Evolutionary conservation across 1,140 invertebrate genomes (phyloP).

Genomic region (Bombus waltoni): DNA sequence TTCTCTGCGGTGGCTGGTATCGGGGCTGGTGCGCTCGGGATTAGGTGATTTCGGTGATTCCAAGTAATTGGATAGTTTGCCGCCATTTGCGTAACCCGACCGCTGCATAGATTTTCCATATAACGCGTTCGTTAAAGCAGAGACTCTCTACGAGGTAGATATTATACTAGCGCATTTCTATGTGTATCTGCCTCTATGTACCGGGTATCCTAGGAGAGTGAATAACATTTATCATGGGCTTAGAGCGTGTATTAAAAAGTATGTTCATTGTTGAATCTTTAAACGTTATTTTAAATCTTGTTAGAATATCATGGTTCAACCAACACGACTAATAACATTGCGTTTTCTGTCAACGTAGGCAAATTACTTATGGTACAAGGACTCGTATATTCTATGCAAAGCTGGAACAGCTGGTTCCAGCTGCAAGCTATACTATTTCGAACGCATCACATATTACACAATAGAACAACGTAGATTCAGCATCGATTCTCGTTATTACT

Average conservation of each 20-base stretch:
- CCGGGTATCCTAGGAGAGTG: too few relatives aligned
- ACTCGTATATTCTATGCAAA: background rate
- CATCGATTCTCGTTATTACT: constrained; percentile 31
- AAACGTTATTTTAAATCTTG: background rate
- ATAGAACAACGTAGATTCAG: background rate
- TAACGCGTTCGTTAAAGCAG: background rate
- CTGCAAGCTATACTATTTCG: constrained; percentile 12
- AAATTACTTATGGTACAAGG: background rate
- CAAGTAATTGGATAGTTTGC: constrained; percentile 32
- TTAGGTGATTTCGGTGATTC: constrained; percentile 29
- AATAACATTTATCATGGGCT: too few relatives aligned
- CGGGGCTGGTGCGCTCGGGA: background rate
- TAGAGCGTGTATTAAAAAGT: too few relatives aligned
- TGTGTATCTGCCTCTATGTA: background rate
- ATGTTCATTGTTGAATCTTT: too few relatives aligned
- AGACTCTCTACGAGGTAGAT: too few relatives aligned
- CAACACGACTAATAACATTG: background rate
- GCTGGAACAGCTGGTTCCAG: constrained; percentile 23
- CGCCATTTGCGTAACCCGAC: background rate
- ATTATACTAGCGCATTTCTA: too few relatives aligned
- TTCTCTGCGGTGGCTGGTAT: constrained; percentile 2
- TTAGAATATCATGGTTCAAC: background rate
- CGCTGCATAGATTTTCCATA: constrained; percentile 4
- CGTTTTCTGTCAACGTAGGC: background rate
- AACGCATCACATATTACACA: background rate